Percentiles rank a stretch among this genome's conserved stretches.
Evolutionary conservation across 2,113 vertebrate species (phyloP).

Genomic region (Euleptes europaea): DNA sequence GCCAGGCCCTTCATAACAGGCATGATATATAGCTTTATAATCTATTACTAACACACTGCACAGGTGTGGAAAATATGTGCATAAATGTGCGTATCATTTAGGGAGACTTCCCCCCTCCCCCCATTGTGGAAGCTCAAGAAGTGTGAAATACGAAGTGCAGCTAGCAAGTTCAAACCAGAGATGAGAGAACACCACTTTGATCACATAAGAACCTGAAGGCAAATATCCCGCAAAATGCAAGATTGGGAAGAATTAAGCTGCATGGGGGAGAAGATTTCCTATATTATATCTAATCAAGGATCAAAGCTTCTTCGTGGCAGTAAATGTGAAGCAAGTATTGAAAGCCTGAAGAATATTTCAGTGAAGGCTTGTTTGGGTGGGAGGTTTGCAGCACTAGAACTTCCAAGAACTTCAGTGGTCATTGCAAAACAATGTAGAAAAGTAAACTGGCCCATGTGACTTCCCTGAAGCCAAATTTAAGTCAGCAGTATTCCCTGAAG

Average conservation of each 20-base stretch:
- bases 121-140: conserved; percentile 6
- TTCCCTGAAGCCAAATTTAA: too few species aligned
- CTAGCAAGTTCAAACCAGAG: background rate
- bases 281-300: background rate
- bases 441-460: background rate
- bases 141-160: conserved; percentile 17
- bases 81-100: conserved; percentile 7
- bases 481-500: too few species aligned
- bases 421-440: background rate
- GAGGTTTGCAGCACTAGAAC: background rate
- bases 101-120: background rate
- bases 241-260: background rate
- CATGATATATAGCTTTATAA: conserved; percentile 12
- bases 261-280: background rate
- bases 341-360: background rate
- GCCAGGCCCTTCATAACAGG: conserved; percentile 2
- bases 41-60: conserved; percentile 18
- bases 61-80: conserved; percentile 17
- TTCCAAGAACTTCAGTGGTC: background rate
- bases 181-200: background rate
- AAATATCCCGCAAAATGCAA: conserved; percentile 1
- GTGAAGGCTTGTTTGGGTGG: background rate
- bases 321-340: background rate
- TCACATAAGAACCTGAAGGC: conserved; percentile 6
- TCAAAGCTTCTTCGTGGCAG: background rate